Conservation (phyloP, 2,888 invertebrate genomes). For the Autographa gamma region DNA sequence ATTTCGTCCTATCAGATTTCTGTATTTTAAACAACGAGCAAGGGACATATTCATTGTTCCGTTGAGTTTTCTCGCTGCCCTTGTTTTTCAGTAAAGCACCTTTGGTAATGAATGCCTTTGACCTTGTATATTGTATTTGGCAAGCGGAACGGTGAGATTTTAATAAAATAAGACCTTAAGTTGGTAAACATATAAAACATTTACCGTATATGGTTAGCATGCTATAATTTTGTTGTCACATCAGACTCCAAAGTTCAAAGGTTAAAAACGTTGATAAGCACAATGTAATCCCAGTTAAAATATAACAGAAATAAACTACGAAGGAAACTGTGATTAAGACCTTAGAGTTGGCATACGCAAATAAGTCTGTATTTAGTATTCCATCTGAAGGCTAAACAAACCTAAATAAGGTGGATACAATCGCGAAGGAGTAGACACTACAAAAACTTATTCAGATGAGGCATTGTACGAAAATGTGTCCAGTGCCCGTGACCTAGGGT, state of each 20-base stretch:
- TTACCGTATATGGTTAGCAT: neutral
- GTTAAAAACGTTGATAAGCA: conserved; percentile 14
- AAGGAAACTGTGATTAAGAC: conserved; percentile 12
- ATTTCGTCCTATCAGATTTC: conserved; percentile 77
- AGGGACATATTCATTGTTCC: conserved; percentile 66
- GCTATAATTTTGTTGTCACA: conserved; percentile 9
- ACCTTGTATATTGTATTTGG: conserved; percentile 66
- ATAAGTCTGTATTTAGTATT: conserved; percentile 57
- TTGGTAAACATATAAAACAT: conserved; percentile 25
- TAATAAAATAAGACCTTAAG: conserved; percentile 31
- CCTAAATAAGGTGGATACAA: conserved; percentile 61
- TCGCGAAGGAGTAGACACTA: conserved; percentile 57
- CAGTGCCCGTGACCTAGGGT: conserved; percentile 84
- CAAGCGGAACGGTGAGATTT: conserved; percentile 49
- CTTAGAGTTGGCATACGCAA: conserved; percentile 20
- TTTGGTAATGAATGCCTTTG: conserved; percentile 59
- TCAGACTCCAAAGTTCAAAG: conserved; percentile 13
- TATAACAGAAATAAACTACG: conserved; percentile 15
- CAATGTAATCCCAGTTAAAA: conserved; percentile 15
- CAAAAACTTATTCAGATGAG: conserved; percentile 63
- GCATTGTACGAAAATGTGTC: conserved; percentile 79
- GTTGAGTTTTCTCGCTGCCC: conserved; percentile 63
- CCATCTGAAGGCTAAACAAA: conserved; percentile 65
- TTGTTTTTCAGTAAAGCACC: conserved; percentile 65
- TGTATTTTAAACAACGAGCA: conserved; percentile 73